Percentiles rank a stretch among this genome's conserved stretches.
Evolutionary conservation across 2,888 invertebrate species (phyloP).

Genomic region (Drosophila putrida): DNA sequence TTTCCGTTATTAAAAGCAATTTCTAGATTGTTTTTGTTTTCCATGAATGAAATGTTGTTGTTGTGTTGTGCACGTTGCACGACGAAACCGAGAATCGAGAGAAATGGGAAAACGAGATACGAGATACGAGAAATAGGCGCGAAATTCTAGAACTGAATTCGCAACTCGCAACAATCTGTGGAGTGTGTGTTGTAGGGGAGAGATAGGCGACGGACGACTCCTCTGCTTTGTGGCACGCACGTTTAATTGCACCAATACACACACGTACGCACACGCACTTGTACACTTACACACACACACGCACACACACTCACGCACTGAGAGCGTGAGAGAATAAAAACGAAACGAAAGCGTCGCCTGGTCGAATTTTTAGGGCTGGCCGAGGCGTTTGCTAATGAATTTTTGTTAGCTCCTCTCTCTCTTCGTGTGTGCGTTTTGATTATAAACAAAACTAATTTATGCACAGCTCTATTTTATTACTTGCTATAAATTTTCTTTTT

Average conservation of each 20-base stretch:
- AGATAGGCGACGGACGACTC: not conserved
- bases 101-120: too few species aligned
- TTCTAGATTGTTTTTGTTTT: slow-evolving; percentile 85
- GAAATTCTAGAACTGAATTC: slow-evolving; percentile 48
- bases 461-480: slow-evolving; percentile 39
- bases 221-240: slow-evolving; percentile 58
- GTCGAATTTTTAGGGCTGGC: slow-evolving; percentile 43
- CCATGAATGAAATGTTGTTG: slow-evolving; percentile 83
- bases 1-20: slow-evolving; percentile 85
- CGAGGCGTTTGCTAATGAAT: slow-evolving; percentile 54
- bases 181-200: slow-evolving; percentile 17
- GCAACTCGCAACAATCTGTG: slow-evolving; percentile 40
- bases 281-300: slow-evolving; percentile 29
- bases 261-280: slow-evolving; percentile 19
- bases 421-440: slow-evolving; percentile 25
- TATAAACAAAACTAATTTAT: slow-evolving; percentile 45
- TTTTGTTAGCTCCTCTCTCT: slow-evolving; percentile 14
- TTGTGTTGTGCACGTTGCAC: slow-evolving; percentile 5
- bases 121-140: slow-evolving; percentile 63
- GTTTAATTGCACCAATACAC: slow-evolving; percentile 57
- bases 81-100: too few species aligned
- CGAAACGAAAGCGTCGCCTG: slow-evolving; percentile 37
- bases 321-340: slow-evolving; percentile 35
- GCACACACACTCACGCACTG: slow-evolving; percentile 17
- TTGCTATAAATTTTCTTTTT: slow-evolving; percentile 7